These are phyloP conservation scores for Otolemur garnettii DNA, from an alignment of 2,113 vertebrate genomes.

Conservation along the genomic window DNA sequence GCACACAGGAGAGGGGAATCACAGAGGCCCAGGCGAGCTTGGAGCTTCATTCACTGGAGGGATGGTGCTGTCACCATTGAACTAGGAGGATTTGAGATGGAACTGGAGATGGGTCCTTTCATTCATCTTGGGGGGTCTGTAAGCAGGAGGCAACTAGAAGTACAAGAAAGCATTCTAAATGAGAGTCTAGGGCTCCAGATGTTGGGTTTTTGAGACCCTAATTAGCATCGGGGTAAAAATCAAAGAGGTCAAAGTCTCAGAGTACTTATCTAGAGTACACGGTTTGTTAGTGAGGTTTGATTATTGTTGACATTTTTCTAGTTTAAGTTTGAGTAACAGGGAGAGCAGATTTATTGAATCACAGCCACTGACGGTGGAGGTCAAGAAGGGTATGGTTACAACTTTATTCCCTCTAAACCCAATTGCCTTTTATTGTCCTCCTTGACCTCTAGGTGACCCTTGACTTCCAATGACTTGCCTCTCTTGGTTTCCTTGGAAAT, in stretches of 20 bases:
- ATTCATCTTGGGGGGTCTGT: neutral
- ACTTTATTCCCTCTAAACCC: neutral
- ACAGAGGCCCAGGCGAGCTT: neutral
- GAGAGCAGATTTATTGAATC: neutral
- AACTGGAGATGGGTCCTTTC: neutral
- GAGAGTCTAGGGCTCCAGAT: neutral
- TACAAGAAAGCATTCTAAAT: neutral
- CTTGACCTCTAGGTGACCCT: slow-evolving; percentile 31
- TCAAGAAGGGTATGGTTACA: neutral
- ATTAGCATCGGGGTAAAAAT: neutral
- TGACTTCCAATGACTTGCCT: neutral
- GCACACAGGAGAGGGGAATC: neutral
- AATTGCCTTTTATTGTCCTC: neutral
- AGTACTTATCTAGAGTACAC: neutral
- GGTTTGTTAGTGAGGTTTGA: neutral
- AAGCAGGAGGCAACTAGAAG: neutral
- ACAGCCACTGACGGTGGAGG: neutral
- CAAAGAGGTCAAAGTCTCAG: neutral
- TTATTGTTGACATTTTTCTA: neutral
- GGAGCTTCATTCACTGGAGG: neutral
- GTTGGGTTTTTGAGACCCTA: neutral
- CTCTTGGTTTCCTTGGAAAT: slow-evolving; percentile 37
- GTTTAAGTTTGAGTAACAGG: neutral
- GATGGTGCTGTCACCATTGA: neutral
- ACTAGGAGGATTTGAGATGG: neutral